A percentile compares a stretch with the other conserved stretches of the same genome.
Conservation (phyloP, 2,797 vertebrate species). For the Poecilia velifera region DNA sequence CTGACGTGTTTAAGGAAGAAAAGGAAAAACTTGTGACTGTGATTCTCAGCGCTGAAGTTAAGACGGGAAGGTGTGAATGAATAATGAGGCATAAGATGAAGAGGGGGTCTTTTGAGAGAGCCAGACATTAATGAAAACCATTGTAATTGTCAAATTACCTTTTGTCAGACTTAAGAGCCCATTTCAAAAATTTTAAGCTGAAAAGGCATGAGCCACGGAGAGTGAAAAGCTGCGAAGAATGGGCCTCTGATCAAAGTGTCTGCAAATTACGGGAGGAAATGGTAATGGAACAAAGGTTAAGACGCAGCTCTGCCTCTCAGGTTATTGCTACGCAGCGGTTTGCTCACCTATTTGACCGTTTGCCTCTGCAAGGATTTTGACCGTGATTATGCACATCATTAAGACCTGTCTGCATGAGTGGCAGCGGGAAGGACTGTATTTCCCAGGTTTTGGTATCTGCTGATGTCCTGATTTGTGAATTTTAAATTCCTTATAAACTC, state of each 20-base stretch:
- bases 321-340: constrained; percentile 12
- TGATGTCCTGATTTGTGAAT: not conserved
- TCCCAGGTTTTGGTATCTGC: not conserved
- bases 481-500: not conserved
- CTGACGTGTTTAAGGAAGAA: constrained; percentile 35
- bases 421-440: not conserved
- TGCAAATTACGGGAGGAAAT: constrained; percentile 28
- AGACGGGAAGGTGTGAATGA: constrained; percentile 38
- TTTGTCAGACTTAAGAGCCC: constrained; percentile 41
- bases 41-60: constrained; percentile 26
- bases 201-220: constrained; percentile 37
- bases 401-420: not conserved
- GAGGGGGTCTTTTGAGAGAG: constrained; percentile 43
- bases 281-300: constrained; percentile 32
- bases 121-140: constrained; percentile 57
- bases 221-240: constrained; percentile 43
- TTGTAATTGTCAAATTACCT: constrained; percentile 64
- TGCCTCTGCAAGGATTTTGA: constrained; percentile 2
- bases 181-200: constrained; percentile 49
- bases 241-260: constrained; percentile 36
- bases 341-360: not conserved
- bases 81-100: constrained; percentile 48
- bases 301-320: constrained; percentile 4
- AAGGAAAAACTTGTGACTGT: constrained; percentile 22
- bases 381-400: not conserved